Evolutionary conservation across 2,113 vertebrate genomes (phyloP).

Genomic region (Hypocryptadius cinnamomeus): DNA sequence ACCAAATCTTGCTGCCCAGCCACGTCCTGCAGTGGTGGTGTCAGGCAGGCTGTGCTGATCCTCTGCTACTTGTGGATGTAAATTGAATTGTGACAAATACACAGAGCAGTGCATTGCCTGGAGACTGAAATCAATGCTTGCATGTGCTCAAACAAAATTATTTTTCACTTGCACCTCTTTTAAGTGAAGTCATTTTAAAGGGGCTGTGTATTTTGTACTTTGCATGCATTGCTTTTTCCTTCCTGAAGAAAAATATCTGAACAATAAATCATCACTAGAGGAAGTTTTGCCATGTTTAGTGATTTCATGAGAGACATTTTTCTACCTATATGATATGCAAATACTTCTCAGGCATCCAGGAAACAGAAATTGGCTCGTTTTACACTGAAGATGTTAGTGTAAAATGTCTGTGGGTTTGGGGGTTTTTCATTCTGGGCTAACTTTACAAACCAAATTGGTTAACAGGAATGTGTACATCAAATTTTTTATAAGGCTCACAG

Average conservation of each 20-base stretch:
- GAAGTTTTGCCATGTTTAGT: not conserved
- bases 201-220: not conserved
- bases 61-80: not conserved
- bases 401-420: not conserved
- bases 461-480: not conserved
- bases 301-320: not conserved
- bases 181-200: not conserved
- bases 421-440: not conserved
- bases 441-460: not conserved
- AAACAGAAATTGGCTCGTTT: not conserved
- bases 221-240: not conserved
- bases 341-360: not conserved
- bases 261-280: not conserved
- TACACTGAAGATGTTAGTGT: not conserved
- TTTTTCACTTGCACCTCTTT: not conserved
- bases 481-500: not conserved
- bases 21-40: not conserved
- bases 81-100: slow-evolving; percentile 2
- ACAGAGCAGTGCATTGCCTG: not conserved
- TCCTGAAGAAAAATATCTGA: not conserved
- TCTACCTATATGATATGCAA: not conserved
- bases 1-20: not conserved
- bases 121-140: not conserved
- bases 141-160: not conserved
- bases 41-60: not conserved